phyloP scores from a whole-genome alignment of 35 echinoderm and acorn worm species.

The Lytechinus variegatus region DNA sequence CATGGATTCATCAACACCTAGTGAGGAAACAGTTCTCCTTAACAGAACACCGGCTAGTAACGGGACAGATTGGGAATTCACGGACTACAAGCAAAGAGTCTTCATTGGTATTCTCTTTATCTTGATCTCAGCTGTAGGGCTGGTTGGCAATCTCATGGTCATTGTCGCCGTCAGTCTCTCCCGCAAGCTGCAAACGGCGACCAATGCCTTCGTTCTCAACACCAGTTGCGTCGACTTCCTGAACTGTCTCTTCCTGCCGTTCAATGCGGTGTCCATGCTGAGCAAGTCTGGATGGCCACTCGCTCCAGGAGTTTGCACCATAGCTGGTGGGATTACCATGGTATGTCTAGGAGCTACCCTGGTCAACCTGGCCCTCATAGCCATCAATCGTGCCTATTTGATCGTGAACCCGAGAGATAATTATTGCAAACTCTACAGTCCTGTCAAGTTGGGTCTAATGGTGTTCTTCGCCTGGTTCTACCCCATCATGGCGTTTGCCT shows the following conservation, averaged over 20 bases:
- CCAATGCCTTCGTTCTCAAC: conserved; percentile 75
- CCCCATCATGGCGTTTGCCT: conserved; percentile 38
- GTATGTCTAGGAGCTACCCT: conserved; percentile 63
- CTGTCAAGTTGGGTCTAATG: conserved; percentile 34
- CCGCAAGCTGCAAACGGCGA: conserved; percentile 65
- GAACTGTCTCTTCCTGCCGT: conserved; percentile 68
- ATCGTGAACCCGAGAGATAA: conserved; percentile 30
- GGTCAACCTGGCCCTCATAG: conserved; percentile 71
- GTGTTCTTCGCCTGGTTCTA: conserved; percentile 56
- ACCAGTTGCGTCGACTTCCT: conserved; percentile 67
- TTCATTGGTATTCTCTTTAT: conserved; percentile 60
- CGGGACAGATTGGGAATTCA: conserved; percentile 39
- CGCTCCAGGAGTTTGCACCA: conserved; percentile 34
- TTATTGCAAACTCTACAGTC: conserved; percentile 59
- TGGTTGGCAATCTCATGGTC: conserved; percentile 68
- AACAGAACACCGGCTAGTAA: neutral
- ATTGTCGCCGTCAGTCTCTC: conserved; percentile 65
- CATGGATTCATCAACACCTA: neutral
- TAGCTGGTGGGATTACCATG: conserved; percentile 31
- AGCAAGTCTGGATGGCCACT: conserved; percentile 69
- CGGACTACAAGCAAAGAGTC: conserved; percentile 51
- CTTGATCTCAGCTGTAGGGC: conserved; percentile 54
- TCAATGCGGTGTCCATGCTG: conserved; percentile 55
- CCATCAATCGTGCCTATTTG: conserved; percentile 58
- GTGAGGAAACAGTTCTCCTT: neutral